Base-by-base conservation (phyloP, 2,888 invertebrate genomes). In the Adela reaumurella region DNA sequence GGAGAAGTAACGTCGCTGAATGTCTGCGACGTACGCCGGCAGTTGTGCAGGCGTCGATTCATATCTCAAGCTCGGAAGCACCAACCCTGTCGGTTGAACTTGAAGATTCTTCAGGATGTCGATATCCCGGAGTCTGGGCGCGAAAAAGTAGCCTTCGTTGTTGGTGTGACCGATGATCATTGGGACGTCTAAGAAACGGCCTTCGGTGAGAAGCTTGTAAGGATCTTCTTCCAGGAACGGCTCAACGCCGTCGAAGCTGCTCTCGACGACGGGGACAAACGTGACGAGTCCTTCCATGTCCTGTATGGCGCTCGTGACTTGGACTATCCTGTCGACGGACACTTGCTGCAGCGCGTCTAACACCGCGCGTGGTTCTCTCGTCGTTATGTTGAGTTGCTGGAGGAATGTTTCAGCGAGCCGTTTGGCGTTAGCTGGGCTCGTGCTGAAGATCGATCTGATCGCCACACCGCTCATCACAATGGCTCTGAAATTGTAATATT, bases 331-430 rank as follows among this genome's bases (percentile, higher is more conserved):
- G 19, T 68, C 63, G 6, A 68, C 56, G 0, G 74, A 69, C 48
- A 63, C 49, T 2, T 59, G 49, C n/a, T 63, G 55, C 2, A 79
- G 65, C 49, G 61, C 59, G 19, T 58, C 57, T 49, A 74, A 66
- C 3, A 69, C 58, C 4, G 61, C 61, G 1, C 66, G 65, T 1
- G 68, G 56, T 44, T 69, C 64, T 0, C 65, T 64, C 3, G 64
- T 53, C 48, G 64, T 68, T 48, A 74, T 64, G 48, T 63, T 83
- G 69, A 87, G 59, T 62, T 73, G 49, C 50, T 59, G 54, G 59
- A 81, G 54, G 50, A 74, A 62, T 17, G 59, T 43, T 10, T 57
- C 57, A 10, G 64, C 58, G 2, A 64, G 52, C 5, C 55, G 54
- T 50, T 68, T 57, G 1, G 72, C 67, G 52, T 58, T 70, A 1